phyloP scores from a whole-genome alignment of 2,797 vertebrate genomes.

The Parauchenoglanis ngamensis region DNA sequence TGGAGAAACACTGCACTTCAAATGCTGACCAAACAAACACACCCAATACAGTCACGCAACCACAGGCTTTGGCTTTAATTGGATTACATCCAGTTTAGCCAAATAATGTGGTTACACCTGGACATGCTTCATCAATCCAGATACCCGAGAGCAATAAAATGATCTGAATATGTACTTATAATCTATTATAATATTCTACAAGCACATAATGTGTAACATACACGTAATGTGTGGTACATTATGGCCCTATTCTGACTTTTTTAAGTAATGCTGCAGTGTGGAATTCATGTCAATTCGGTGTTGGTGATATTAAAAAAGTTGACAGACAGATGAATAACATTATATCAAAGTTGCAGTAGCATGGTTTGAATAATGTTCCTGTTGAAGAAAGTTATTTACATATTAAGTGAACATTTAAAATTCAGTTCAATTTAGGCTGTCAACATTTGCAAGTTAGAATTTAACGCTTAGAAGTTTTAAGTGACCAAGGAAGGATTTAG shows the following conservation, averaged over 20 bases:
- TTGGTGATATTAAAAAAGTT: not conserved
- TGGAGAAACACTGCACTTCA: not conserved
- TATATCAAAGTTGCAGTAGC: not conserved
- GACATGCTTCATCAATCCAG: not conserved
- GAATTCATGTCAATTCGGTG: not conserved
- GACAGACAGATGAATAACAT: not conserved
- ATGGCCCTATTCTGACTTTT: not conserved
- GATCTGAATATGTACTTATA: not conserved
- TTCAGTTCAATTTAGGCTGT: not conserved
- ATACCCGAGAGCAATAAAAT: not conserved
- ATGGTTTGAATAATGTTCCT: not conserved
- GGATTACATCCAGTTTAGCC: not conserved
- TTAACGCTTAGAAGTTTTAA: not conserved
- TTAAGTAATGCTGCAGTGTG: not conserved
- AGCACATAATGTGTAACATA: not conserved
- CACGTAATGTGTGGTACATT: not conserved
- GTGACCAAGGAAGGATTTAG: too few relatives aligned
- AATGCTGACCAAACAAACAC: constrained; percentile 36
- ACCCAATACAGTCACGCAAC: constrained; percentile 18
- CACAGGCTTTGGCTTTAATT: not conserved
- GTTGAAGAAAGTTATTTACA: not conserved
- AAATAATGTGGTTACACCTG: not conserved
- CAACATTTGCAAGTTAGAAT: not conserved
- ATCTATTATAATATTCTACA: not conserved
- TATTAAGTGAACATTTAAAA: not conserved